Evolutionary conservation across 2,888 invertebrate species (phyloP).

Genomic region (Nomada ferruginata): DNA sequence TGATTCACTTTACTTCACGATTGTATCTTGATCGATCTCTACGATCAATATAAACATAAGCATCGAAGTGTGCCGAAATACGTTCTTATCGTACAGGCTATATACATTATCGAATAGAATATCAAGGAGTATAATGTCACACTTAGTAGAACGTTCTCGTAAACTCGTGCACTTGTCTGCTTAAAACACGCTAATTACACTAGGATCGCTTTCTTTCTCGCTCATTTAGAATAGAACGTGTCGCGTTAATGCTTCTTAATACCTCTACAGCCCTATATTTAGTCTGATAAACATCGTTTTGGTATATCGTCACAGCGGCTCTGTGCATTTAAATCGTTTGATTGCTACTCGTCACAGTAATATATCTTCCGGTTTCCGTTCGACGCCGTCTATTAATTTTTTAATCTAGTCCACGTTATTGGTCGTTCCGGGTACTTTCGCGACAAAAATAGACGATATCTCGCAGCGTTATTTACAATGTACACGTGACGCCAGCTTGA

Average conservation of each 20-base stretch:
- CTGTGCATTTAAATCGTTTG: conserved; percentile 80
- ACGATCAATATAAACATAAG: conserved; percentile 82
- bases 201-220: conserved; percentile 32
- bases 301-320: conserved; percentile 84
- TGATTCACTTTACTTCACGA: conserved; percentile 79
- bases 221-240: conserved; percentile 39
- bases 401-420: conserved; percentile 63
- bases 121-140: conserved; percentile 75
- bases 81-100: conserved; percentile 79
- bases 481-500: conserved; percentile 26
- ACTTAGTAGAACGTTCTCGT: conserved; percentile 72
- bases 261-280: conserved; percentile 60
- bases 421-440: conserved; percentile 70
- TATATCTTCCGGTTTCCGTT: conserved; percentile 40
- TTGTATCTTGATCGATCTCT: conserved; percentile 77
- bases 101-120: conserved; percentile 71
- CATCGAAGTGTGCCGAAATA: conserved; percentile 77
- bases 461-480: conserved; percentile 57
- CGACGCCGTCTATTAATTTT: not conserved
- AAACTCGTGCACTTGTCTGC: conserved; percentile 68
- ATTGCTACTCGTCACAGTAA: conserved; percentile 75
- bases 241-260: conserved; percentile 48
- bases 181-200: conserved; percentile 65
- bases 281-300: conserved; percentile 81
- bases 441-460: conserved; percentile 78